phyloP scores from a whole-genome alignment of 1,140 invertebrate species.

The Lethocerus indicus region DNA sequence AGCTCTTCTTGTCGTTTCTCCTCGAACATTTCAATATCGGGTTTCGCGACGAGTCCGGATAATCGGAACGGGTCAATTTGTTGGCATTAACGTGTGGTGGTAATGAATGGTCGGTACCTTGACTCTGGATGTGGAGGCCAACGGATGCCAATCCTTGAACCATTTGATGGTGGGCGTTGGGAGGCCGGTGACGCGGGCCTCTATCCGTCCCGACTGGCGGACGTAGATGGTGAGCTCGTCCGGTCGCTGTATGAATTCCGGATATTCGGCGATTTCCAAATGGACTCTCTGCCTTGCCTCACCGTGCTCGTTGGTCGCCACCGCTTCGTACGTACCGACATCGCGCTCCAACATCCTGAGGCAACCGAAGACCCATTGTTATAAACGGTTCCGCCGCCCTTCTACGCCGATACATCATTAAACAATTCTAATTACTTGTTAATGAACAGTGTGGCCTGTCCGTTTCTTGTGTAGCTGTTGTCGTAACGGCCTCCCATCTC shows the following conservation, averaged over 20 bases:
- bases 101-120: no score
- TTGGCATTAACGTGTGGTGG: no score
- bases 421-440: conserved; percentile 39
- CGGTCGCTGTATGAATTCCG: conserved; percentile 69
- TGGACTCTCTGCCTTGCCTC: conserved; percentile 66
- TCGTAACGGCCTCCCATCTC: conserved; percentile 66
- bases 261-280: conserved; percentile 80
- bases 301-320: conserved; percentile 85
- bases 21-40: no score
- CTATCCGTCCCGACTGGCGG: conserved; percentile 52
- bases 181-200: conserved; percentile 73
- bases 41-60: no score
- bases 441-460: conserved; percentile 70
- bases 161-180: conserved; percentile 91
- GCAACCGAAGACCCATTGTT: conserved; percentile 1
- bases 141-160: conserved; percentile 91
- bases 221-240: conserved; percentile 65
- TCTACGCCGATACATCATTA: neutral
- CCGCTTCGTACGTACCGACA: conserved; percentile 84
- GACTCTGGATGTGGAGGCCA: conserved; percentile 59
- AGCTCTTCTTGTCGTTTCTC: no score
- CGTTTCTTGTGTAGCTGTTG: conserved; percentile 72
- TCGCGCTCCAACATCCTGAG: conserved; percentile 70
- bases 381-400: neutral
- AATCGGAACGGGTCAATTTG: no score